A percentile compares a stretch with the other conserved stretches of the same genome.
Conservation (phyloP, 2,797 vertebrate genomes). For the Euthynnus affinis region DNA sequence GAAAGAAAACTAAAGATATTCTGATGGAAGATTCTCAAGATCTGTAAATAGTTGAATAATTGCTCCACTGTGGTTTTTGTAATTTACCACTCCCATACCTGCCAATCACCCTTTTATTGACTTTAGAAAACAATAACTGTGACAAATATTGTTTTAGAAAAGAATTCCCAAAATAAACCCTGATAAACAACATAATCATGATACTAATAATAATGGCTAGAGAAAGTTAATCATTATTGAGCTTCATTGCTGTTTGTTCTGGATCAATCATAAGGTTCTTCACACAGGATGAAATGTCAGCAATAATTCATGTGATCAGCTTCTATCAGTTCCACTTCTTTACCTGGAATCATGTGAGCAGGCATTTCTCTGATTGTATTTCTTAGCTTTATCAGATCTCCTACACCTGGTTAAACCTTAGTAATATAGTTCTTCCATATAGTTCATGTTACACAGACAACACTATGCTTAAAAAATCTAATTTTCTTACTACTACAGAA, state of each 20-base stretch:
- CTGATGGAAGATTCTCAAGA: conserved; percentile 32
- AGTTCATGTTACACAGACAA: not conserved
- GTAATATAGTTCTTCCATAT: not conserved
- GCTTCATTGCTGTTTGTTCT: conserved; percentile 40
- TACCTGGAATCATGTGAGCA: not conserved
- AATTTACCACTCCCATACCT: conserved; percentile 6
- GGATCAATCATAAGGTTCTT: conserved; percentile 21
- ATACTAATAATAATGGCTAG: conserved; percentile 39
- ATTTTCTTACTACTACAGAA: not conserved
- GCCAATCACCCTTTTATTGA: conserved; percentile 43
- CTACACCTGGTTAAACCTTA: too few species aligned
- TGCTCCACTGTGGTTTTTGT: conserved; percentile 18
- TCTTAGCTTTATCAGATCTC: not conserved
- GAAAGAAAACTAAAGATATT: conserved; percentile 36
- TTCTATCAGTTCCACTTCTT: not conserved
- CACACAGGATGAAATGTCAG: conserved; percentile 31
- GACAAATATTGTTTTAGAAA: conserved; percentile 52
- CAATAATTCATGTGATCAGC: not conserved
- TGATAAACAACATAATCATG: conserved; percentile 22
- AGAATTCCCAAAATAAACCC: conserved; percentile 51
- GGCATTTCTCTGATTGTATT: not conserved
- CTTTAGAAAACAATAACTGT: conserved; percentile 11
- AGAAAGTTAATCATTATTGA: conserved; percentile 40
- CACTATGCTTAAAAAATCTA: not conserved
- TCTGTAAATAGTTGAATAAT: conserved; percentile 52